phyloP scores from a whole-genome alignment of 1,140 invertebrate genomes.

The Lithobius niger region DNA sequence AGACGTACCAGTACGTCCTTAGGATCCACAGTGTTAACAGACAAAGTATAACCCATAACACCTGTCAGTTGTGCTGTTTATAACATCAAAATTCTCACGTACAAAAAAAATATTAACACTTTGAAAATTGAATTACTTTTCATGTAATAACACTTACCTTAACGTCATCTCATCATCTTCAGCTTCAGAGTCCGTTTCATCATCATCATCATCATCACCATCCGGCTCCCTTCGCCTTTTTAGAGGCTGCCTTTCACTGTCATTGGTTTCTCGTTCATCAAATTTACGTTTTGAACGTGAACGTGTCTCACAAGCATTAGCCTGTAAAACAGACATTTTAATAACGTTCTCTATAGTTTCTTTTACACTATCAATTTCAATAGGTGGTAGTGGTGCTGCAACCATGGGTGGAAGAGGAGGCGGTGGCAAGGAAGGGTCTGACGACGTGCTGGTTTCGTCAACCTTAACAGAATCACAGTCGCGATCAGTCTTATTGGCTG shows the following conservation, averaged over 20 bases:
- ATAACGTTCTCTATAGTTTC: neutral
- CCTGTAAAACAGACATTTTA: neutral
- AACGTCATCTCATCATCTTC: neutral
- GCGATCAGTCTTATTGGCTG: neutral
- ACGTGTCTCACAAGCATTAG: neutral
- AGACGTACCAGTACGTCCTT: too few relatives aligned
- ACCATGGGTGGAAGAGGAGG: too few relatives aligned
- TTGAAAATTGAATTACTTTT: too few relatives aligned
- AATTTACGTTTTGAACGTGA: too few relatives aligned
- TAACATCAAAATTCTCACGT: too few relatives aligned
- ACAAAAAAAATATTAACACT: too few relatives aligned
- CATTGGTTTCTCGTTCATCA: too few relatives aligned
- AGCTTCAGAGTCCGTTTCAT: neutral
- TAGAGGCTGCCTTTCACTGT: too few relatives aligned
- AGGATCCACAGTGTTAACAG: too few relatives aligned
- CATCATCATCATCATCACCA: neutral
- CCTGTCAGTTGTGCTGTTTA: too few relatives aligned
- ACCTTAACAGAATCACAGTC: conserved; percentile 6
- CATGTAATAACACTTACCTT: too few relatives aligned
- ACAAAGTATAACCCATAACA: too few relatives aligned
- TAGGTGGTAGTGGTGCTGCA: neutral
- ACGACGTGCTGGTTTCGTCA: neutral
- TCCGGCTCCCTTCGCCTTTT: neutral
- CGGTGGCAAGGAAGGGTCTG: neutral
- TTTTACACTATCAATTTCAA: neutral